phyloP scores from a whole-genome alignment of 2,888 invertebrate genomes.

The Ashinkailepas kermadecensis region DNA sequence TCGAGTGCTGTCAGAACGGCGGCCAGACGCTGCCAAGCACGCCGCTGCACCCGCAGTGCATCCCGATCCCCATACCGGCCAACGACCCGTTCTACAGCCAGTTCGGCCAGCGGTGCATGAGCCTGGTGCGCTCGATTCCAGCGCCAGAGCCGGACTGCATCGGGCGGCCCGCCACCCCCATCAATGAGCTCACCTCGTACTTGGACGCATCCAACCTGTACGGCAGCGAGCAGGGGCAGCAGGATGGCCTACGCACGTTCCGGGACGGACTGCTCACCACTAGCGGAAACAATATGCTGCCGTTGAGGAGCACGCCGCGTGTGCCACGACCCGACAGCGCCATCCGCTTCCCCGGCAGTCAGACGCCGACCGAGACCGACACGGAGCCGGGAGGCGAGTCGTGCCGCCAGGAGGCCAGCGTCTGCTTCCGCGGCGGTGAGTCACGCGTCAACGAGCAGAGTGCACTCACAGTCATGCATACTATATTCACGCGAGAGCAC shows the following conservation, averaged over 20 bases:
- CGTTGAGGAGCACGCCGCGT: neutral
- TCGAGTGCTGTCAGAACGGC: slow-evolving; percentile 28
- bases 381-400: neutral
- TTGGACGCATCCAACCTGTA: slow-evolving; percentile 74
- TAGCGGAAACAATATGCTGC: slow-evolving; percentile 27
- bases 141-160: slow-evolving; percentile 57
- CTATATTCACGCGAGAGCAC: slow-evolving; percentile 52
- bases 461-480: slow-evolving; percentile 63
- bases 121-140: slow-evolving; percentile 61
- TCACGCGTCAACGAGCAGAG: slow-evolving; percentile 50
- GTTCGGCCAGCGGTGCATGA: slow-evolving; percentile 52
- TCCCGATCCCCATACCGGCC: slow-evolving; percentile 31
- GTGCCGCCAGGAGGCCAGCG: neutral
- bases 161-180: slow-evolving; percentile 59
- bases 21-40: neutral
- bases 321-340: neutral
- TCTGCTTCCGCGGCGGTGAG: slow-evolving; percentile 41
- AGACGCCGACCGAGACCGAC: neutral
- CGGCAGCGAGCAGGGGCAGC: slow-evolving; percentile 60
- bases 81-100: slow-evolving; percentile 32
- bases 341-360: neutral
- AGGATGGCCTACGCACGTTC: slow-evolving; percentile 57
- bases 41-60: slow-evolving; percentile 30
- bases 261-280: slow-evolving; percentile 50
- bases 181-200: slow-evolving; percentile 60